Base-by-base conservation (phyloP, 1,140 invertebrate species). In the Augochlora pura region DNA sequence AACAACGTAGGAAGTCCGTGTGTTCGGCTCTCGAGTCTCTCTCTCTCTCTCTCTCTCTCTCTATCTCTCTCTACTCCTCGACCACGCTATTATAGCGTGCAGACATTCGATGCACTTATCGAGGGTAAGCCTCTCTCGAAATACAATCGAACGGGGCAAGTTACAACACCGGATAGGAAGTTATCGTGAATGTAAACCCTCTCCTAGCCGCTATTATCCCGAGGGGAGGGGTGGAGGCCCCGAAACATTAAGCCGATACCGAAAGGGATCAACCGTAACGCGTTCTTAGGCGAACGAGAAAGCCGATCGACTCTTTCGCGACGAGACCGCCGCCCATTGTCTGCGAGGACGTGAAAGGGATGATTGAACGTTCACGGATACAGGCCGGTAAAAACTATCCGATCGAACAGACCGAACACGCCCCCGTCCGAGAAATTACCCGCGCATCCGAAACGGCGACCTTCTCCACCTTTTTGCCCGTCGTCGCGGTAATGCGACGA, bases 181-280 rank as follows among this genome's bases (percentile, higher is more conserved):
- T 82, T 81, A 81, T 57, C 70, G 70, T 27, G 39, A 67, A 42
- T 25, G 59, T 59, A 62, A 80, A 76, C 68, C 42, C 57, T 52
- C 71, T 75, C 16, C 49, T 68, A 23, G 63, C 42, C 39, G 70
- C 64, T 75, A 77, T 81, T 71, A 83, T 83, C 72, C 39, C 49
- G 49, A n/a, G 39, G n/a, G n/a, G n/a, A n/a, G n/a, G n/a, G n/a
- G n/a, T n/a, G n/a, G n/a, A n/a, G n/a, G n/a, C n/a, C 21, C 23
- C 59, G 65, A 77, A 77, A 77, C 63, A 57, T 71, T 77, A 77
- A 81, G 60, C 27, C 25, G 65, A 79, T 83, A 72, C 76, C 67
- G 65, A 75, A 69, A 52, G 16, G 62, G 81, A 83, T 83, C 80
- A 81, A 32, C 32, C n/a, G 62, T 27, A 71, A 77, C 69, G 74